Evolutionary conservation across 2,797 vertebrate genomes (phyloP).

Genomic region (Helostoma temminkii): DNA sequence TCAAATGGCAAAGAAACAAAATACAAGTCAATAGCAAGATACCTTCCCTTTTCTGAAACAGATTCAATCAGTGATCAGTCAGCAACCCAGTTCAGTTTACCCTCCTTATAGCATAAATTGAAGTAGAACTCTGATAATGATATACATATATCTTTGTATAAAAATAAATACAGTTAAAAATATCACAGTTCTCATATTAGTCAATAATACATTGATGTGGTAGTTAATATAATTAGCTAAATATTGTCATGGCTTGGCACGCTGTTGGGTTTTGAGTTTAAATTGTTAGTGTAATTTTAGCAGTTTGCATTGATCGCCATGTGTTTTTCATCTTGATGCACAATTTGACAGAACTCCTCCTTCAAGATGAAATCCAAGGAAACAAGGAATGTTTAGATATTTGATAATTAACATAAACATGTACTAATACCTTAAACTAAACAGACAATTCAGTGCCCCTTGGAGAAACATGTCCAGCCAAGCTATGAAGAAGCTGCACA

Average conservation of each 20-base stretch:
- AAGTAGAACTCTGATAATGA: conserved; percentile 2
- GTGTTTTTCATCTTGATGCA: too few relatives aligned
- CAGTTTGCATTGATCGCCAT: background rate
- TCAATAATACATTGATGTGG: background rate
- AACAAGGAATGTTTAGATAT: too few relatives aligned
- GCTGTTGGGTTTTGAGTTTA: background rate
- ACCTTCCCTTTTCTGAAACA: conserved; percentile 32
- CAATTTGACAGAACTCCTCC: too few relatives aligned
- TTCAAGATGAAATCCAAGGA: too few relatives aligned
- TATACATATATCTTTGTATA: conserved; percentile 32
- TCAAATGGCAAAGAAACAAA: background rate
- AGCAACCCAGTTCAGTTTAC: background rate
- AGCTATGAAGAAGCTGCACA: too few relatives aligned
- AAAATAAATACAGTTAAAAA: conserved; percentile 52
- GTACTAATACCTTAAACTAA: too few relatives aligned
- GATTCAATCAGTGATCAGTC: background rate
- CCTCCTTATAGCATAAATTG: conserved; percentile 10
- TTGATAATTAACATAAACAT: too few relatives aligned
- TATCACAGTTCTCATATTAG: conserved; percentile 12
- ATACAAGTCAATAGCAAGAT: conserved; percentile 6
- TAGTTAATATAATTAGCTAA: background rate
- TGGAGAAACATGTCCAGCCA: too few relatives aligned
- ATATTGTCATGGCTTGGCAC: background rate
- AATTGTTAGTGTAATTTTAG: background rate
- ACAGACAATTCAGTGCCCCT: too few relatives aligned